Evolutionary conservation across 2,113 vertebrate species (phyloP).

Genomic region (Microcebus ravelobensis): DNA sequence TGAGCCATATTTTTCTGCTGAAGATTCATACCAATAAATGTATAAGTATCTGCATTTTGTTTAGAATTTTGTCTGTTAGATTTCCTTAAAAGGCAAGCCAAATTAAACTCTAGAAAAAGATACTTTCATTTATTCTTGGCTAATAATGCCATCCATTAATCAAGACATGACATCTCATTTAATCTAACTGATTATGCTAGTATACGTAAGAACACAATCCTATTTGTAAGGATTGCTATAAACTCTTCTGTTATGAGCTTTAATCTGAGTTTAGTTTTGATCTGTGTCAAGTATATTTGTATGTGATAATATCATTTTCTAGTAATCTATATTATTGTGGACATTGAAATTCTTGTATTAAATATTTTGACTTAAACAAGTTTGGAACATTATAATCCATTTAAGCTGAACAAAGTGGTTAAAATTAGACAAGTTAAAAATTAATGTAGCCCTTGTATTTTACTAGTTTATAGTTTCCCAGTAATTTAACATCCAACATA

Average conservation of each 20-base stretch:
- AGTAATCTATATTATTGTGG: not conserved
- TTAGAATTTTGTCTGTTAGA: not conserved
- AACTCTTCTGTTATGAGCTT: not conserved
- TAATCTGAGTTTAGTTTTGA: not conserved
- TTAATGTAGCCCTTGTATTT: not conserved
- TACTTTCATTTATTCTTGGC: not conserved
- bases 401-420: not conserved
- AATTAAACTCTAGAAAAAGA: not conserved
- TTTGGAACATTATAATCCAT: not conserved
- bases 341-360: not conserved
- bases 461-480: not conserved
- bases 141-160: constrained; percentile 1
- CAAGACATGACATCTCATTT: not conserved
- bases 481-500: not conserved
- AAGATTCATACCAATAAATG: not conserved
- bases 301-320: constrained; percentile 13
- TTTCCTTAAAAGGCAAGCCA: not conserved
- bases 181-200: not conserved
- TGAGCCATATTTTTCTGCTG: not conserved
- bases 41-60: not conserved
- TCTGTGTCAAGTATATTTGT: not conserved
- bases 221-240: not conserved
- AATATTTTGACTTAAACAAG: not conserved
- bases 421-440: not conserved
- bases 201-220: not conserved